These are phyloP conservation scores for Chelon auratus DNA, from an alignment of 2,797 vertebrate species.

Conservation along the genomic window DNA sequence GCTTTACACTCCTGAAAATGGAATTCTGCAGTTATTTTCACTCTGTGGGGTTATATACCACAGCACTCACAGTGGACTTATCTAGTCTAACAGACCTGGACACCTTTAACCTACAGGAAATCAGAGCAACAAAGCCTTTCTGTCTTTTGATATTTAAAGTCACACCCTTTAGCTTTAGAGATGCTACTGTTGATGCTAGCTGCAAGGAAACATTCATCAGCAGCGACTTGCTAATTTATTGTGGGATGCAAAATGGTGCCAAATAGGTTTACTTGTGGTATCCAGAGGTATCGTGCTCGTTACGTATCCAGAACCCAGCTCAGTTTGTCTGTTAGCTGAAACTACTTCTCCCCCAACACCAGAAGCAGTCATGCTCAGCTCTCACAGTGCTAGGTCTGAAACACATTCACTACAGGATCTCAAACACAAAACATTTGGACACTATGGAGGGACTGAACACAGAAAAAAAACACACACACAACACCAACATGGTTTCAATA, in stretches of 20 bases:
- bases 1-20: not conserved
- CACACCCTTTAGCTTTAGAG: no score
- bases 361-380: constrained; percentile 44
- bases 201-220: no score
- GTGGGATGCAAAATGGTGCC: no score
- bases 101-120: not conserved
- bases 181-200: no score
- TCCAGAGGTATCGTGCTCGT: no score
- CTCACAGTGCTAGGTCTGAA: constrained; percentile 3
- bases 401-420: constrained; percentile 41
- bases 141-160: no score
- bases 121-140: no score
- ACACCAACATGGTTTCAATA: constrained; percentile 53
- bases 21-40: no score
- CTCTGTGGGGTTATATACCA: no score
- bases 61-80: not conserved
- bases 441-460: constrained; percentile 32
- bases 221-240: no score
- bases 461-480: constrained; percentile 45
- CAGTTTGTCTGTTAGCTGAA: not conserved
- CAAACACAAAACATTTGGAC: constrained; percentile 51
- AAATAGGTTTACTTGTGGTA: no score
- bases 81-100: constrained; percentile 2
- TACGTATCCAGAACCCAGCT: not conserved
- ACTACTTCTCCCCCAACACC: constrained; percentile 5